phyloP scores from a whole-genome alignment of 2,888 invertebrate genomes.

The Andrena trimmerana region DNA sequence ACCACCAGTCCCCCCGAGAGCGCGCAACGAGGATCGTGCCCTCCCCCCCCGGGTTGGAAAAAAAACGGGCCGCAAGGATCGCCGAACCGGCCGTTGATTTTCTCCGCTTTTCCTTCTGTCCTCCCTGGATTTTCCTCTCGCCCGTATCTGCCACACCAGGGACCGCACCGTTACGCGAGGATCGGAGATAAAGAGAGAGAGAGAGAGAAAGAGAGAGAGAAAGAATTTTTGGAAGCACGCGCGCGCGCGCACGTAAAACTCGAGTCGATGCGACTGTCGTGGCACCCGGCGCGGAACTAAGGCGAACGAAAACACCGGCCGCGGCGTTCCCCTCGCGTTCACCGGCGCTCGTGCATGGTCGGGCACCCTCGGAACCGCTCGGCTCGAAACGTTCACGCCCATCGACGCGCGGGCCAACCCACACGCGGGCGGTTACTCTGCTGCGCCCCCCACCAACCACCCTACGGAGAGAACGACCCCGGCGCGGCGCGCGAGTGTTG shows the following conservation, averaged over 20 bases:
- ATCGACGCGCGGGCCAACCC: constrained; percentile 74
- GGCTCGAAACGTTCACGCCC: constrained; percentile 74
- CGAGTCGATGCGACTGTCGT: constrained; percentile 83
- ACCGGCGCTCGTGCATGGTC: constrained; percentile 64
- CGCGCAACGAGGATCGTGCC: too few species aligned
- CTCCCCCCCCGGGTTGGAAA: too few species aligned
- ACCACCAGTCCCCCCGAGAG: too few species aligned
- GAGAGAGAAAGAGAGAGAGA: constrained; percentile 29
- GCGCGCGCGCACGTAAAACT: constrained; percentile 77
- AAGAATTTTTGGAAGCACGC: constrained; percentile 62
- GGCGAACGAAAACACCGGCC: constrained; percentile 82
- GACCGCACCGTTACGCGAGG: constrained; percentile 13
- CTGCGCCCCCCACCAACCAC: constrained; percentile 33
- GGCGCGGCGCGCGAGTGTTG: constrained; percentile 7
- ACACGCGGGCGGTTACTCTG: constrained; percentile 82
- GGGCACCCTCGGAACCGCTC: constrained; percentile 56
- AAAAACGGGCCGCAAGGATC: background rate
- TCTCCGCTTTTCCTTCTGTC: background rate
- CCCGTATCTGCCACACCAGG: constrained; percentile 10
- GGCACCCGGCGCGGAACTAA: constrained; percentile 85
- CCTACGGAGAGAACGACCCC: constrained; percentile 32
- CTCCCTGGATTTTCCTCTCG: constrained; percentile 20
- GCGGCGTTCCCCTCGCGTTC: constrained; percentile 80
- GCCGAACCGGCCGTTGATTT: constrained; percentile 16
- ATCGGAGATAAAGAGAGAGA: constrained; percentile 24